These are phyloP conservation scores for Falco concolor DNA, from an alignment of 2,797 vertebrate species.

Conservation along the genomic window DNA sequence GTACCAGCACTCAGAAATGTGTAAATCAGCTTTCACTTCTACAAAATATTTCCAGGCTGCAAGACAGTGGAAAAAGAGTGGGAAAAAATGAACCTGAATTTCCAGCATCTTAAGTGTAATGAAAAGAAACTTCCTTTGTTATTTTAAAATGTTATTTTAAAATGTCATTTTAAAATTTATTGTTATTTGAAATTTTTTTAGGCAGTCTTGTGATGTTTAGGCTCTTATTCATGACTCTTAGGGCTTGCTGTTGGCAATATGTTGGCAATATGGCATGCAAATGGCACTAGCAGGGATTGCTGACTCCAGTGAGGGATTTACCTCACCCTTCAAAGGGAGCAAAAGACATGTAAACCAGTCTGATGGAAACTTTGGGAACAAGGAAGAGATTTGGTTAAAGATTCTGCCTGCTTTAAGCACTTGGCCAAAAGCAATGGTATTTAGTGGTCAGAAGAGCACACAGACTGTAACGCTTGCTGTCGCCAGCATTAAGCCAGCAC, in stretches of 20 bases:
- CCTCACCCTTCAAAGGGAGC: background rate
- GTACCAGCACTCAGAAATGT: background rate
- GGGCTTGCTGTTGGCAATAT: background rate
- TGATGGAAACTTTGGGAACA: background rate
- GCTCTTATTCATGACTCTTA: background rate
- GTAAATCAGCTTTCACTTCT: constrained; percentile 1
- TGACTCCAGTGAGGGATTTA: background rate
- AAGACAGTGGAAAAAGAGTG: background rate
- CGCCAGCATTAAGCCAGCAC: background rate
- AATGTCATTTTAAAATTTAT: constrained; percentile 7
- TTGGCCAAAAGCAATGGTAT: background rate
- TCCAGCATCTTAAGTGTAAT: background rate
- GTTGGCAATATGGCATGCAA: background rate
- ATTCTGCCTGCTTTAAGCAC: background rate
- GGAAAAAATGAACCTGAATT: background rate
- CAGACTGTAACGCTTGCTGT: background rate
- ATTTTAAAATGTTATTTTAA: constrained; percentile 16
- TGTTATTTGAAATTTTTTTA: background rate
- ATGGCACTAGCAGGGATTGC: accelerated
- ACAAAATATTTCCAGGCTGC: background rate
- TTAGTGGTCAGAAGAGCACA: background rate
- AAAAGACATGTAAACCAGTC: background rate
- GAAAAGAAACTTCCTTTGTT: background rate
- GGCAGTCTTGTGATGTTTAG: background rate
- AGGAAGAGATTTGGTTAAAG: background rate